Evolutionary conservation across 2,888 invertebrate genomes (phyloP), one percentile per base, ranked within the genome.

Genomic region (Deilephila elpenor): DNA sequence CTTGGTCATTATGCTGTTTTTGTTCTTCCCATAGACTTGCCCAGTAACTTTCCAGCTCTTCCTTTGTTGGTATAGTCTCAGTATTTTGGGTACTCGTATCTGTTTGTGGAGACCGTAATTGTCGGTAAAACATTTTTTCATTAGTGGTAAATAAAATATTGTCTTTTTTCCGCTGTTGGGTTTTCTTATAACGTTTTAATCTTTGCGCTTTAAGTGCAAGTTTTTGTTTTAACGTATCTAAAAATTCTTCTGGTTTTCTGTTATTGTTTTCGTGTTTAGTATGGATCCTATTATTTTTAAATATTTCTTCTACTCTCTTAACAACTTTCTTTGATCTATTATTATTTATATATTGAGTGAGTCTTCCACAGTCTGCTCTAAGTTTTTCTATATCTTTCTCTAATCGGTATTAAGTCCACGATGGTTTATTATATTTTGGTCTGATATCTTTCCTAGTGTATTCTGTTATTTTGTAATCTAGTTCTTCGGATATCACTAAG

Each of bases 121-220:
- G 6, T 20, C 14, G 1, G 14, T 51, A 20, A 70, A n/a, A 51
- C 51, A 51, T 51, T 51, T 70, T 70, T 70, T 70, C 70, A 17
- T 53, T 73, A n/a, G 61, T 67, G 14, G 44, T 29, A 32, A 74
- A 73, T 59, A 62, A 32, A 4, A 5, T 67, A 51, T 74, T 74
- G 59, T 74, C 73, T 1, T 64, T 59, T 59, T 32, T 73, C 1
- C 64, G 51, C 56, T 73, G 62, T 44, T 62, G 71, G 20, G 74
- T 59, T 51, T 74, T 74, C 19, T 56, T 72, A 25, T 74, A 74
- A 64, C 74, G 67, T 17, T 20, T 37, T 17, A 74, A 20, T 60
- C 74, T 70, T n/a, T 72, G 72, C 14, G 53, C n/a, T 59, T 59
- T 20, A 8, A 59, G 20, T n/a, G 25, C 59, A 20, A 59, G 20